Evolutionary conservation across 2,888 invertebrate genomes (phyloP), one percentile per base, ranked within the genome.

Genomic region (Lottia gigantea): DNA sequence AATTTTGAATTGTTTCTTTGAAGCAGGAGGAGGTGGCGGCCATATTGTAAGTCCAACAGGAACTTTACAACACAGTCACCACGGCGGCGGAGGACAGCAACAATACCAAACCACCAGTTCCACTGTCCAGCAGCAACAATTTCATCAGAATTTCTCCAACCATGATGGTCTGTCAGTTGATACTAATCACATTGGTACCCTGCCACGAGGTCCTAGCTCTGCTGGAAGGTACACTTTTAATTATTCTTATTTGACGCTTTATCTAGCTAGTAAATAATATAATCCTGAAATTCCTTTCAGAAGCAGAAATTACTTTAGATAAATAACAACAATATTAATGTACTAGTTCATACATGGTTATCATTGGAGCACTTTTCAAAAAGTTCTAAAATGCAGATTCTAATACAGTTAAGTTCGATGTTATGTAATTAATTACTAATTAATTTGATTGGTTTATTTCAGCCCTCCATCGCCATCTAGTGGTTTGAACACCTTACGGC

Each of bases 381-480:
- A 31, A 31, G 6, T 31, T 31, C 6, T 31, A 31, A 31, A 31
- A 31, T 31, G 2, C 31, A 31, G 31, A 31, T n/a, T n/a, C 16
- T 61, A 15, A 19, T 19, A 23, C 23, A 8, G 2, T 40, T 23
- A 46, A 47, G 23, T 25, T 16, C 47, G 7, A 63, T 26, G 47
- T 15, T 23, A n/a, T 64, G 25, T 66, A 3, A 12, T 66, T 8
- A 40, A 40, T 40, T 40, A 11, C 11, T 40, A 40, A 40, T 40
- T 4, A 40, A 40, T 40, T 11, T 40, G 40, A 40, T 40, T 40
- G 40, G 40, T 8, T 19, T 62, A 45, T 77, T 78, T 62, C 77
- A 82, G 79, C 71, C 83, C 83, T 49, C 83, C 83, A 12, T 83
- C 83, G 7, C 83, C 79, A 16, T 74, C 83, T 62, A 82, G 83